Evolutionary conservation across 2,113 vertebrate genomes (phyloP).

Genomic region (Parotia lawesii): DNA sequence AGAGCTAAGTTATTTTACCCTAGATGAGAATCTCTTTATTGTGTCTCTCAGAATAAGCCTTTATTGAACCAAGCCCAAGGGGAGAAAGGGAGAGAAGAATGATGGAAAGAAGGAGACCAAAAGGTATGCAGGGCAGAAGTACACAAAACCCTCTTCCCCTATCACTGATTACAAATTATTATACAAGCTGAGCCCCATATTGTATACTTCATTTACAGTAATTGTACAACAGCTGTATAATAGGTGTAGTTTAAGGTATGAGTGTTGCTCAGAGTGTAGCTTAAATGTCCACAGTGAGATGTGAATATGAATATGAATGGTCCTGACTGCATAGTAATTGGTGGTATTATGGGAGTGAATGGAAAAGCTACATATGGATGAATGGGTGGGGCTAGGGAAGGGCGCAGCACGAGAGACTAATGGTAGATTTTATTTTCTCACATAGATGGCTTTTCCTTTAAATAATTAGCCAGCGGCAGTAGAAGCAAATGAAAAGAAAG

Average conservation of each 20-base stretch:
- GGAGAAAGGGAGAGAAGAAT: not conserved
- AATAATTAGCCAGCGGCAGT: constrained; percentile 55
- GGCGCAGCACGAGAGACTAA: constrained; percentile 65
- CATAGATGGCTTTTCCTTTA: constrained; percentile 56
- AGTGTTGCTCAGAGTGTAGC: constrained; percentile 74
- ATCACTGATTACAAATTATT: constrained; percentile 60
- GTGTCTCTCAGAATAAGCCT: constrained; percentile 19
- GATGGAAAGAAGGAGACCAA: not conserved
- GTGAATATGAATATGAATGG: constrained; percentile 76
- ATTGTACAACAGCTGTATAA: constrained; percentile 81
- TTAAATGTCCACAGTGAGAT: constrained; percentile 77
- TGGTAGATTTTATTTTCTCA: constrained; percentile 66
- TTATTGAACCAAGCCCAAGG: constrained; percentile 27
- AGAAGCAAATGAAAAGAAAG: constrained; percentile 15
- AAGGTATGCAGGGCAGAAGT: constrained; percentile 9
- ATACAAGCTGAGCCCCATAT: constrained; percentile 54
- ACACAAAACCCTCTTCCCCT: constrained; percentile 19
- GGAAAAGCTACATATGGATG: constrained; percentile 77
- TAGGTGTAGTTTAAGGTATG: constrained; percentile 76
- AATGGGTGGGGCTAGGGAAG: constrained; percentile 69
- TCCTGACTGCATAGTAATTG: constrained; percentile 79
- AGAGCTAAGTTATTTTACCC: constrained; percentile 15
- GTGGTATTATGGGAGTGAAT: constrained; percentile 75
- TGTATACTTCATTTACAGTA: constrained; percentile 73
- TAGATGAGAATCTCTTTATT: constrained; percentile 9